These are phyloP conservation scores for Heterodera schachtii DNA, from an alignment of 1,140 invertebrate genomes.

Conservation along the genomic window DNA sequence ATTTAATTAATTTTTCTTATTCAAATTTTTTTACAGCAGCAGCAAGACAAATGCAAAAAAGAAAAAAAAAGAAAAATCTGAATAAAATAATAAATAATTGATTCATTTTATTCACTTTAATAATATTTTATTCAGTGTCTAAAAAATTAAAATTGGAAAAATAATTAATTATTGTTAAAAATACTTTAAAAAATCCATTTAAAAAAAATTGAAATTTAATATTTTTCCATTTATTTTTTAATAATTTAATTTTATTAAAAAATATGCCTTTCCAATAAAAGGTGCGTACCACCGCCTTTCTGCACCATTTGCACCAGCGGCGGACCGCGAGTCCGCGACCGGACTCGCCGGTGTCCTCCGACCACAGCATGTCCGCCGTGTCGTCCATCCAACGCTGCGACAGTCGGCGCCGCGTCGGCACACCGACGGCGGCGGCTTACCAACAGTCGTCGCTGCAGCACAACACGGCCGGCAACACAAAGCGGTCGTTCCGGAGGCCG, in stretches of 20 bases:
- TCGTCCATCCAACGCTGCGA: slow-evolving; percentile 60
- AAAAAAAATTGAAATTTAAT: too few species aligned
- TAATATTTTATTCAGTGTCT: too few species aligned
- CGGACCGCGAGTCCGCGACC: slow-evolving; percentile 45
- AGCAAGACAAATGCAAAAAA: too few species aligned
- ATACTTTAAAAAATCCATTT: too few species aligned
- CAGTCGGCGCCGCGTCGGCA: slow-evolving; percentile 29
- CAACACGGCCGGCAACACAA: neutral
- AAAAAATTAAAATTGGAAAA: too few species aligned
- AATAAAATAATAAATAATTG: too few species aligned
- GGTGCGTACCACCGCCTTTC: neutral
- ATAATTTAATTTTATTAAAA: neutral
- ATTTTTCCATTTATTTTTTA: neutral
- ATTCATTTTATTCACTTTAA: too few species aligned
- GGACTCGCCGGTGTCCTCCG: slow-evolving; percentile 60
- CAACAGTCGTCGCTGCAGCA: too few species aligned
- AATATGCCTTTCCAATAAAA: neutral
- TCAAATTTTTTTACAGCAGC: too few species aligned
- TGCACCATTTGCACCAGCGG: slow-evolving; percentile 27
- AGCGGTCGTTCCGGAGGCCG: slow-evolving; percentile 9
- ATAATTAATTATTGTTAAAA: too few species aligned
- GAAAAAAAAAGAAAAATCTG: too few species aligned
- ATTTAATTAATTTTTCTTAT: too few species aligned
- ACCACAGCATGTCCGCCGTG: slow-evolving; percentile 57
- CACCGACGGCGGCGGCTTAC: neutral